A percentile compares a stretch with the other conserved stretches of the same genome.
These are phyloP conservation scores for Aleadryas rufinucha DNA, from an alignment of 2,113 vertebrate genomes.

Conservation along the genomic window DNA sequence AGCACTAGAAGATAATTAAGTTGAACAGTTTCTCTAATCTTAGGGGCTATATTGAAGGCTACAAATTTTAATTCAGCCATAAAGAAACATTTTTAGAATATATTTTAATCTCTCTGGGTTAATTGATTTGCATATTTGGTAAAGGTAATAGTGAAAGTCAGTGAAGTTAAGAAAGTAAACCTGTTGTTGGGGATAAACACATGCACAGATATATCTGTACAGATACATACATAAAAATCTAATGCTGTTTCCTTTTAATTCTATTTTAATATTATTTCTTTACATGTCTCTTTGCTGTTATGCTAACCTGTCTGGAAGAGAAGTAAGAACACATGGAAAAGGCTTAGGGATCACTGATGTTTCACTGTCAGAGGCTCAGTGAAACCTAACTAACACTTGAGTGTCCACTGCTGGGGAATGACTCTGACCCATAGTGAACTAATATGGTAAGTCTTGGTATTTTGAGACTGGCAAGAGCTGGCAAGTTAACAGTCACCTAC, in stretches of 20 bases:
- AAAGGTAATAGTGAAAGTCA: background rate
- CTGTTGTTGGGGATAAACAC: background rate
- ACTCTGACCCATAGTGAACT: background rate
- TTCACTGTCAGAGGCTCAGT: background rate
- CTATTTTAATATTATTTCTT: background rate
- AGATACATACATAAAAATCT: background rate
- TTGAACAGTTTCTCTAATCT: background rate
- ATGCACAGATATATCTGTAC: background rate
- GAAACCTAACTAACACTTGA: background rate
- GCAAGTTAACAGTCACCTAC: constrained; percentile 41
- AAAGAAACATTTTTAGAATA: background rate
- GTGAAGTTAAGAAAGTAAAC: background rate
- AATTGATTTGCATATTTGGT: background rate
- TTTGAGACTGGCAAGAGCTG: constrained; percentile 21
- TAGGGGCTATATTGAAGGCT: background rate
- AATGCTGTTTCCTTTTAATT: background rate
- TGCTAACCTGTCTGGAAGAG: background rate
- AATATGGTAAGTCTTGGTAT: background rate
- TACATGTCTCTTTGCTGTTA: background rate
- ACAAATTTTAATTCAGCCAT: background rate
- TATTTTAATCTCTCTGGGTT: background rate
- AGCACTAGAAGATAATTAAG: background rate
- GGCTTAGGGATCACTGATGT: background rate
- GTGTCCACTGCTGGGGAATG: background rate
- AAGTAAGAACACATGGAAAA: background rate